These are phyloP conservation scores for Malthinus flaveolus DNA, from an alignment of 2,888 invertebrate genomes.

Conservation along the genomic window DNA sequence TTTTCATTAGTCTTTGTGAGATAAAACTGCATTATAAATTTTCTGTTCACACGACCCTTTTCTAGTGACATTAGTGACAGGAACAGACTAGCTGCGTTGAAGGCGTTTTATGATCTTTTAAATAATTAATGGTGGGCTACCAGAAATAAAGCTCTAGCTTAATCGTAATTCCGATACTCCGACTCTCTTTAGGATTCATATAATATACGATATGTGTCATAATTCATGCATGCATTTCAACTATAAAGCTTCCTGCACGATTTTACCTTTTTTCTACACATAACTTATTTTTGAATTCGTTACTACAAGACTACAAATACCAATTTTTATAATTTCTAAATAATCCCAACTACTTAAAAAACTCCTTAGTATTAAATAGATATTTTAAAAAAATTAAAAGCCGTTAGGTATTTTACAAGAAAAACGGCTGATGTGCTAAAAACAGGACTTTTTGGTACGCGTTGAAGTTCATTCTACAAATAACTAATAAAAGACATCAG, in stretches of 20 bases:
- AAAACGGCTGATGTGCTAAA: too few species aligned
- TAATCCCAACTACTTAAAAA: too few species aligned
- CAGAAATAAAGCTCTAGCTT: slow-evolving; percentile 34
- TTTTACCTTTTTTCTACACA: too few species aligned
- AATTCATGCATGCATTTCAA: slow-evolving; percentile 23
- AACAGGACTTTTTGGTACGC: too few species aligned
- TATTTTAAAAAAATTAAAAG: too few species aligned
- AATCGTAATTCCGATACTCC: slow-evolving; percentile 29
- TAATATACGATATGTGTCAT: slow-evolving; percentile 28
- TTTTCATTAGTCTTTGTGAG: slow-evolving; percentile 4
- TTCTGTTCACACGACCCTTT: slow-evolving; percentile 17
- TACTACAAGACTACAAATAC: too few species aligned
- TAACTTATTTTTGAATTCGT: too few species aligned
- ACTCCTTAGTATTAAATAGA: too few species aligned
- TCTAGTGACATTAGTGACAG: slow-evolving; percentile 23
- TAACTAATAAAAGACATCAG: too few species aligned
- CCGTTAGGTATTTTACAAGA: too few species aligned
- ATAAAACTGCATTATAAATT: slow-evolving; percentile 21
- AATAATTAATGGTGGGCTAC: slow-evolving; percentile 34
- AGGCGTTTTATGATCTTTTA: slow-evolving; percentile 31
- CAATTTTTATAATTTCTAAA: too few species aligned
- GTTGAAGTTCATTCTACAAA: too few species aligned
- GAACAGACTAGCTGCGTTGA: slow-evolving; percentile 19
- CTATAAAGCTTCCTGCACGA: not conserved
- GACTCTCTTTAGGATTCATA: slow-evolving; percentile 31